Conservation (phyloP, 1,140 invertebrate species). For the Leptopilina clavipes region DNA sequence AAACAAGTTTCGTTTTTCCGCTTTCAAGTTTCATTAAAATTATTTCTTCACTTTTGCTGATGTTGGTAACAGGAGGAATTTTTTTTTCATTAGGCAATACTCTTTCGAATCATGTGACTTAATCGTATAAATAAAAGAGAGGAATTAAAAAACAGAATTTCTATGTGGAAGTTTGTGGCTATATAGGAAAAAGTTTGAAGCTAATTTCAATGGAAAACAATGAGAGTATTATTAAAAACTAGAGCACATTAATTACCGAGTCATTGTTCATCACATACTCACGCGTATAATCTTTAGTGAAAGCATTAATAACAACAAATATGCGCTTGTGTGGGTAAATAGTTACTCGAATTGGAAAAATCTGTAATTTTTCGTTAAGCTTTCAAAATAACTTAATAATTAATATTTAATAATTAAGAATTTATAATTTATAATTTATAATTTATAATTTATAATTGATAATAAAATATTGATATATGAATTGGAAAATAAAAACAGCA, state of each 20-base stretch:
- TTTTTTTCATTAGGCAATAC: slow-evolving; percentile 6
- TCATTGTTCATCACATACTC: not conserved
- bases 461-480: too few relatives aligned
- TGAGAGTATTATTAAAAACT: slow-evolving; percentile 23
- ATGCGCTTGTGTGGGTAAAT: not conserved
- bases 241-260: slow-evolving; percentile 14
- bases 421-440: too few relatives aligned
- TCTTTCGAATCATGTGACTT: not conserved
- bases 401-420: too few relatives aligned
- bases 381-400: too few relatives aligned
- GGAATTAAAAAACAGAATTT: not conserved
- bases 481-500: not conserved
- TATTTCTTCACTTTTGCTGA: not conserved
- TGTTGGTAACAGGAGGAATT: not conserved
- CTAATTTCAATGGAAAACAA: slow-evolving; percentile 23
- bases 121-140: not conserved
- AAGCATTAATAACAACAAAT: not conserved
- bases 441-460: too few relatives aligned
- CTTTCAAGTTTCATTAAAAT: not conserved
- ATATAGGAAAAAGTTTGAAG: not conserved
- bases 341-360: not conserved
- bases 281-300: not conserved
- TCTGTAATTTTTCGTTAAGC: not conserved
- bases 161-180: not conserved
- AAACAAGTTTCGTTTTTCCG: not conserved